Percentiles rank a stretch among this genome's conserved stretches.
Evolutionary conservation across 2,888 invertebrate species (phyloP).

Genomic region (Dermolepida albohirtum): DNA sequence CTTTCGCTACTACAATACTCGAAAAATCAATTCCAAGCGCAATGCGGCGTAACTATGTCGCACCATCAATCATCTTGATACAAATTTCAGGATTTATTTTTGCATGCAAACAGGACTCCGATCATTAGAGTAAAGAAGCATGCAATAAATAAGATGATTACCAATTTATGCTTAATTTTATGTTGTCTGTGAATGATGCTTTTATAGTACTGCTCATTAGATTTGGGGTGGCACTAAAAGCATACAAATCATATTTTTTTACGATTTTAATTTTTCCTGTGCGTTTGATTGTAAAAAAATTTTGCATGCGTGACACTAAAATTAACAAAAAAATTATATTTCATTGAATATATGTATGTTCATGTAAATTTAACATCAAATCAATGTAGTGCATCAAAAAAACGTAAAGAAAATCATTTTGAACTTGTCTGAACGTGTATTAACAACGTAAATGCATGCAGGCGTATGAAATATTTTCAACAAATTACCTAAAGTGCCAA

Average conservation of each 20-base stretch:
- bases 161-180: slow-evolving; percentile 66
- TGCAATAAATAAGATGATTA: slow-evolving; percentile 49
- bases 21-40: slow-evolving; percentile 37
- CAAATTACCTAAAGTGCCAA: too few relatives aligned
- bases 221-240: slow-evolving; percentile 39
- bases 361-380: too few relatives aligned
- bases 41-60: slow-evolving; percentile 23
- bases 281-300: too few relatives aligned
- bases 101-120: neutral
- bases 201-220: slow-evolving; percentile 58
- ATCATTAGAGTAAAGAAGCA: slow-evolving; percentile 21
- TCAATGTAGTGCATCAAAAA: too few relatives aligned
- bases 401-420: too few relatives aligned
- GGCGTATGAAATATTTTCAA: too few relatives aligned
- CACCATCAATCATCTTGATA: slow-evolving; percentile 3
- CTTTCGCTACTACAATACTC: neutral
- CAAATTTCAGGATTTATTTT: neutral
- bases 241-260: slow-evolving; percentile 28
- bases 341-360: too few relatives aligned
- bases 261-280: too few relatives aligned
- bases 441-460: too few relatives aligned
- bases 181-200: slow-evolving; percentile 67
- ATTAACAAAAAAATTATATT: too few relatives aligned
- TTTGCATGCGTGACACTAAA: too few relatives aligned
- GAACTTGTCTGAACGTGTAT: too few relatives aligned